Conservation (phyloP, 2,797 vertebrate genomes). For the Cercopithecus hamlyni region DNA sequence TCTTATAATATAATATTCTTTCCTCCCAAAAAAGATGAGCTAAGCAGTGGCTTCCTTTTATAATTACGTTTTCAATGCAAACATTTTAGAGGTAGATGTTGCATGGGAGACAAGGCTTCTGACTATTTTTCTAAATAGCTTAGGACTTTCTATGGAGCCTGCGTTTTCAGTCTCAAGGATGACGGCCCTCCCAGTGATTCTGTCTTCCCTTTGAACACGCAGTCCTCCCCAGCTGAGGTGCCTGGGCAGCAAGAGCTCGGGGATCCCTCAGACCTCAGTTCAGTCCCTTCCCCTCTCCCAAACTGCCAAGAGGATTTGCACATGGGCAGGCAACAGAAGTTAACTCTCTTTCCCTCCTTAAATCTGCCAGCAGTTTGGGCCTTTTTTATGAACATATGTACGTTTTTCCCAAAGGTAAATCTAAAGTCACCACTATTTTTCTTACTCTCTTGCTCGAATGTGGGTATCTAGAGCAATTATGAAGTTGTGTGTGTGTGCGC, state of each 20-base stretch:
- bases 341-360: not conserved
- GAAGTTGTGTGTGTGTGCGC: not conserved
- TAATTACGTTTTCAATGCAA: not conserved
- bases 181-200: not conserved
- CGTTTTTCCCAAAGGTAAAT: not conserved
- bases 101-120: not conserved
- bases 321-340: not conserved
- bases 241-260: not conserved
- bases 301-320: not conserved
- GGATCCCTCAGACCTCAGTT: not conserved
- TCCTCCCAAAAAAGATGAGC: slow-evolving; percentile 16
- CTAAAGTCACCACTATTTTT: not conserved
- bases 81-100: not conserved
- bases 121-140: not conserved
- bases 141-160: not conserved
- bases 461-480: not conserved
- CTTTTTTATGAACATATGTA: not conserved
- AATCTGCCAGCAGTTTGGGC: not conserved
- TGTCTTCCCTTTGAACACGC: not conserved
- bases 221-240: not conserved
- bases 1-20: not conserved
- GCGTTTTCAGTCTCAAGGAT: not conserved
- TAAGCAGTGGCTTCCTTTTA: not conserved
- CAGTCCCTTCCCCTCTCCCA: not conserved
- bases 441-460: not conserved